A percentile compares a stretch with the other conserved stretches of the same genome.
phyloP scores from a whole-genome alignment of 2,113 vertebrate species.

The Epinephelus fuscoguttatus region DNA sequence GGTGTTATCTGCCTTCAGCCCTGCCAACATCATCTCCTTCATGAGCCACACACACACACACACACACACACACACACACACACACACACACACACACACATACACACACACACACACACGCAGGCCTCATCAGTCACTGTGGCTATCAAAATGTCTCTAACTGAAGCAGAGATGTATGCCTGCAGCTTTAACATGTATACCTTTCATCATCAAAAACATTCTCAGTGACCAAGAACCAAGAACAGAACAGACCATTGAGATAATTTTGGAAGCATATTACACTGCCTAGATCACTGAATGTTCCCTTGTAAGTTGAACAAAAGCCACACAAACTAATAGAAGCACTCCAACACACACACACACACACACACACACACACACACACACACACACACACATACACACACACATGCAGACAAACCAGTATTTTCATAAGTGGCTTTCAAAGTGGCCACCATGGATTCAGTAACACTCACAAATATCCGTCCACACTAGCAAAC shows the following conservation, averaged over 20 bases:
- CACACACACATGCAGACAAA: slow-evolving; percentile 13
- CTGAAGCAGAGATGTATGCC: neutral
- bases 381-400: neutral
- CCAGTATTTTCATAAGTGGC: slow-evolving; percentile 33
- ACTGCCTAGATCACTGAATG: neutral
- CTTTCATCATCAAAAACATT: slow-evolving; percentile 31
- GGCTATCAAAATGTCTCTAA: slow-evolving; percentile 11
- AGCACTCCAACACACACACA: neutral
- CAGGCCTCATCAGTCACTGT: slow-evolving; percentile 17
- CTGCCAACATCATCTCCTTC: slow-evolving; percentile 14
- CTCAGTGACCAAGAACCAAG: neutral
- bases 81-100: slow-evolving; percentile 2
- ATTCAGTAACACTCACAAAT: slow-evolving; percentile 39
- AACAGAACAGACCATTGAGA: slow-evolving; percentile 1
- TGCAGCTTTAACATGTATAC: slow-evolving; percentile 6
- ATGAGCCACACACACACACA: slow-evolving; percentile 20
- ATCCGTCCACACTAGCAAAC: slow-evolving; percentile 7
- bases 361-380: slow-evolving; percentile 14
- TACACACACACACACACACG: no score
- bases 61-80: slow-evolving; percentile 5
- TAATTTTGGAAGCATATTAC: neutral
- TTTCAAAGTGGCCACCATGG: slow-evolving; percentile 37
- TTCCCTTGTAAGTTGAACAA: neutral
- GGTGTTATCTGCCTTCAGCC: slow-evolving; percentile 25
- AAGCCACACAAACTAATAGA: neutral